Percentiles rank a stretch among this genome's conserved stretches.
These are phyloP conservation scores for Polypedilum pembai DNA, from an alignment of 1,140 invertebrate species.

Conservation along the genomic window DNA sequence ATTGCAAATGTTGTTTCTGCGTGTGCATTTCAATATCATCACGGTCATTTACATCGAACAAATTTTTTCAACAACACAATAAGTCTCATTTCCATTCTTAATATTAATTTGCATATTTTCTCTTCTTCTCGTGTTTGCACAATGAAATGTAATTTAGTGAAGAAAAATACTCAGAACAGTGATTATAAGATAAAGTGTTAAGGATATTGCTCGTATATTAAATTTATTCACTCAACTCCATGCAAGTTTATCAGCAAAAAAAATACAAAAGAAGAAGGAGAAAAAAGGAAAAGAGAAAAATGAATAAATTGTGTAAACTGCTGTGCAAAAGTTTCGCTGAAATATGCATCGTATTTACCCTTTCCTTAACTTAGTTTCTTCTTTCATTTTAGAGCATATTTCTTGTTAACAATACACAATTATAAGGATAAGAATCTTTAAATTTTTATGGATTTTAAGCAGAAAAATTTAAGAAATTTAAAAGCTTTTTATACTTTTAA, in stretches of 20 bases:
- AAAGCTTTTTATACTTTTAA: too few species aligned
- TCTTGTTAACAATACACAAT: too few species aligned
- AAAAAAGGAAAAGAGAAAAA: background rate
- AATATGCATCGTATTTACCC: slow-evolving; percentile 15
- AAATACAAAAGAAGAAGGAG: background rate
- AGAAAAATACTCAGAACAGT: background rate
- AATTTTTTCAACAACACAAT: background rate
- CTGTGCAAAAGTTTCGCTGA: background rate
- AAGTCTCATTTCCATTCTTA: background rate
- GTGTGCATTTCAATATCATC: background rate
- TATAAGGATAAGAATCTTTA: too few species aligned
- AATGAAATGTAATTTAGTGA: background rate
- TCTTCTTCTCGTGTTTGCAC: background rate
- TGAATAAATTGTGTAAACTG: too few species aligned
- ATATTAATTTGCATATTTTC: background rate
- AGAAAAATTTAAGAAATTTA: too few species aligned
- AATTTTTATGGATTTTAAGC: too few species aligned
- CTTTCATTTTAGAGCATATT: too few species aligned
- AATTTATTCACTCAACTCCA: background rate
- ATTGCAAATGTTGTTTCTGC: background rate
- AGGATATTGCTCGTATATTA: background rate
- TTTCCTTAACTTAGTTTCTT: background rate
- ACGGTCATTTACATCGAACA: background rate
- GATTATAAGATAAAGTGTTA: slow-evolving; percentile 12
- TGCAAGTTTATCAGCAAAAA: background rate